Conservation (phyloP, 2,888 invertebrate species). For the Orchesellides sinensis region DNA sequence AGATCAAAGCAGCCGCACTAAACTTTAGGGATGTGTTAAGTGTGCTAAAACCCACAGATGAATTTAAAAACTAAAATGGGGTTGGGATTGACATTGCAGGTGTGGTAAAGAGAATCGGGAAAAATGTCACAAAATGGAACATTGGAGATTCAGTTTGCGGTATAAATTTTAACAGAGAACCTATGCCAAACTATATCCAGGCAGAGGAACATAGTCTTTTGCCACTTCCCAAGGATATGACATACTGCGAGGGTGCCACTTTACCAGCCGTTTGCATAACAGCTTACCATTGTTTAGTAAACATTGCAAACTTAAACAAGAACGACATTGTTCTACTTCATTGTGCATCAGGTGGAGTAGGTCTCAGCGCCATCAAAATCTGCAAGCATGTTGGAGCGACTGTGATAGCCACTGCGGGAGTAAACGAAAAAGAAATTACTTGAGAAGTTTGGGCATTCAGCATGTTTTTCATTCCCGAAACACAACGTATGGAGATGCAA, state of each 20-base stretch:
- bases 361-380: slow-evolving; percentile 59
- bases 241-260: slow-evolving; percentile 43
- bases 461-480: no score
- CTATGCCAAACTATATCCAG: slow-evolving; percentile 39
- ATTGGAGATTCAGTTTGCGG: slow-evolving; percentile 82
- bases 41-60: slow-evolving; percentile 39
- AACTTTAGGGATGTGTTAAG: slow-evolving; percentile 59
- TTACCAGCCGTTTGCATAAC: slow-evolving; percentile 49
- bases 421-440: no score
- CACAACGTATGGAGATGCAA: no score
- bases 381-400: no score
- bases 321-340: slow-evolving; percentile 56
- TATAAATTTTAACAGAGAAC: neutral
- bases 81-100: slow-evolving; percentile 86
- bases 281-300: slow-evolving; percentile 36
- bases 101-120: slow-evolving; percentile 80
- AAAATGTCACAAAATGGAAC: slow-evolving; percentile 79
- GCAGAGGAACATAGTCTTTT: slow-evolving; percentile 25
- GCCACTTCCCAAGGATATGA: slow-evolving; percentile 18
- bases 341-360: slow-evolving; percentile 66
- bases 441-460: no score
- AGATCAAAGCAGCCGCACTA: slow-evolving; percentile 13
- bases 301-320: slow-evolving; percentile 23
- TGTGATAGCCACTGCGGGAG: no score
- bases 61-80: neutral